phyloP scores from a whole-genome alignment of 2,888 invertebrate genomes.

The Parascotia fuliginaria region DNA sequence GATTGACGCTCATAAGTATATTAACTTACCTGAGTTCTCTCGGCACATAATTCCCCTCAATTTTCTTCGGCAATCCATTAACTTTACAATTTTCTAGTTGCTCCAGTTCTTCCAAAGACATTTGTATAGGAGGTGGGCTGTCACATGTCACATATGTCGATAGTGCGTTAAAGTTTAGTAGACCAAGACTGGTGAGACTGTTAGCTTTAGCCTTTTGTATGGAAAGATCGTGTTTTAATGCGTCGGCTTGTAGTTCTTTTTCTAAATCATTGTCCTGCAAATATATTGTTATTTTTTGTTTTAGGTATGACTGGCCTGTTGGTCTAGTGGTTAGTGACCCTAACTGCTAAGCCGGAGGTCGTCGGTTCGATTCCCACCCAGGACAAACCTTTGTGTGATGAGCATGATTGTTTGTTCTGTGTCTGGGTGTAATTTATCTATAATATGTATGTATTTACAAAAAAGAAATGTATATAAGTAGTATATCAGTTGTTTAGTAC shows the following conservation, averaged over 20 bases:
- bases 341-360: too few relatives aligned
- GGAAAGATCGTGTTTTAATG: slow-evolving; percentile 62
- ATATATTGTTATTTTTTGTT: background rate
- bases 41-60: slow-evolving; percentile 90
- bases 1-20: too few relatives aligned
- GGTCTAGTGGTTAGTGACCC: too few relatives aligned
- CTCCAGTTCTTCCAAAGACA: slow-evolving; percentile 91
- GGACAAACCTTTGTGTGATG: too few relatives aligned
- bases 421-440: too few relatives aligned
- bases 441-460: too few relatives aligned
- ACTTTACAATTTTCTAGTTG: slow-evolving; percentile 90
- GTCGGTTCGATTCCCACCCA: too few relatives aligned
- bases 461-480: too few relatives aligned
- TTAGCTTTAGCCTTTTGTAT: slow-evolving; percentile 69
- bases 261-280: slow-evolving; percentile 76
- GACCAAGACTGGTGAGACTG: slow-evolving; percentile 67
- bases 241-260: slow-evolving; percentile 75
- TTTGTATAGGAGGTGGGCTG: slow-evolving; percentile 92
- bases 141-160: slow-evolving; percentile 91
- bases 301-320: too few relatives aligned
- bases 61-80: slow-evolving; percentile 89
- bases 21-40: slow-evolving; percentile 81
- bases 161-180: slow-evolving; percentile 81
- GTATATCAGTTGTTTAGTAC: too few relatives aligned
- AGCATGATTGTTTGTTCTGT: too few relatives aligned